Conservation (phyloP, 2,888 invertebrate genomes). For the Xanthorhoe designata region DNA sequence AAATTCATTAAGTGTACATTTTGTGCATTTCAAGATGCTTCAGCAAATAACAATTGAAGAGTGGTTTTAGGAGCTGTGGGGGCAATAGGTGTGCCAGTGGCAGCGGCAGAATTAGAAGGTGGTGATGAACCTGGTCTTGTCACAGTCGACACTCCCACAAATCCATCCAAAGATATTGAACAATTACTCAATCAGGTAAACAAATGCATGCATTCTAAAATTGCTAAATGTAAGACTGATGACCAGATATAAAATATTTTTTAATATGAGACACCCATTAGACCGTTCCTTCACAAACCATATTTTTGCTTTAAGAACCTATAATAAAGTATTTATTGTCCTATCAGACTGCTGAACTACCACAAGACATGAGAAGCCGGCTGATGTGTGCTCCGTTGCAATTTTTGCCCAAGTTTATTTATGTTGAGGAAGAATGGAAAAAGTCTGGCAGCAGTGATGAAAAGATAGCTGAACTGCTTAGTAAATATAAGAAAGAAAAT, state of each 20-base stretch:
- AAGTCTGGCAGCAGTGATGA: slow-evolving; percentile 60
- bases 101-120: slow-evolving; percentile 93
- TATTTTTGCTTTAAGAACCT: background rate
- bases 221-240: too few species aligned
- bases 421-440: slow-evolving; percentile 77
- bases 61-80: slow-evolving; percentile 60
- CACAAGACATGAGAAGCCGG: slow-evolving; percentile 68
- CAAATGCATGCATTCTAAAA: too few species aligned
- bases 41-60: too few species aligned
- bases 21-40: too few species aligned
- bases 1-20: too few species aligned
- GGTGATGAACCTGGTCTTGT: slow-evolving; percentile 92
- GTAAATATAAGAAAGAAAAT: slow-evolving; percentile 76
- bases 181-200: slow-evolving; percentile 89
- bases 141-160: slow-evolving; percentile 90
- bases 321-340: slow-evolving; percentile 34
- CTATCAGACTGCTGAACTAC: slow-evolving; percentile 72
- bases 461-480: slow-evolving; percentile 70
- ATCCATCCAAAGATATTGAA: slow-evolving; percentile 89
- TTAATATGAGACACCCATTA: too few species aligned
- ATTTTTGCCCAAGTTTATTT: slow-evolving; percentile 75
- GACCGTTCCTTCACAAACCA: too few species aligned
- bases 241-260: too few species aligned
- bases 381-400: slow-evolving; percentile 68
- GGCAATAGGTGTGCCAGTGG: slow-evolving; percentile 79